Percentiles rank a stretch among this genome's conserved stretches.
Conservation (phyloP, 2,113 vertebrate genomes). For the Thunnus maccoyii region DNA sequence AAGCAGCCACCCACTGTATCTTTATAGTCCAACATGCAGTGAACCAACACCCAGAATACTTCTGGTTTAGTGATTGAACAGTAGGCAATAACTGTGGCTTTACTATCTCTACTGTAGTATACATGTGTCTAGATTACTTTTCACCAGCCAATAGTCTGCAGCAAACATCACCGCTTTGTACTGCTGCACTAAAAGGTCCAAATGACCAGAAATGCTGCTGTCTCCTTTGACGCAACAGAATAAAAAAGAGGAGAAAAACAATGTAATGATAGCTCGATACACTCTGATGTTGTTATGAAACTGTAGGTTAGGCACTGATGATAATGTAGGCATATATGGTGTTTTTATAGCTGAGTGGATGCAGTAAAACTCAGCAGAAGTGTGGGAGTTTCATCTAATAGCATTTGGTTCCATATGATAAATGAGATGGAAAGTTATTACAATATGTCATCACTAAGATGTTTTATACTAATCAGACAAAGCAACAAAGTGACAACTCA, state of each 20-base stretch:
- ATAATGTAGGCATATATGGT: not conserved
- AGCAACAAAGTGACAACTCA: not conserved
- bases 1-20: no score
- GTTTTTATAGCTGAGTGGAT: not conserved
- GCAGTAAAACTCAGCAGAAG: not conserved
- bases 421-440: not conserved
- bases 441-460: not conserved
- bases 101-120: no score
- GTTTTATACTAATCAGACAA: slow-evolving; percentile 1
- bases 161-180: not conserved
- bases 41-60: no score
- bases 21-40: no score
- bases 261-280: not conserved
- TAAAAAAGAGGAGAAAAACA: not conserved
- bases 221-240: not conserved
- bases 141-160: not conserved
- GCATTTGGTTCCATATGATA: not conserved
- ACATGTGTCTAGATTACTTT: no score
- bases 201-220: not conserved
- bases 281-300: not conserved
- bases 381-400: not conserved
- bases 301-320: not conserved
- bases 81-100: no score
- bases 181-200: not conserved
- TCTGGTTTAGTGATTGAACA: no score